phyloP scores from a whole-genome alignment of 2,797 vertebrate genomes.

The Myripristis murdjan region DNA sequence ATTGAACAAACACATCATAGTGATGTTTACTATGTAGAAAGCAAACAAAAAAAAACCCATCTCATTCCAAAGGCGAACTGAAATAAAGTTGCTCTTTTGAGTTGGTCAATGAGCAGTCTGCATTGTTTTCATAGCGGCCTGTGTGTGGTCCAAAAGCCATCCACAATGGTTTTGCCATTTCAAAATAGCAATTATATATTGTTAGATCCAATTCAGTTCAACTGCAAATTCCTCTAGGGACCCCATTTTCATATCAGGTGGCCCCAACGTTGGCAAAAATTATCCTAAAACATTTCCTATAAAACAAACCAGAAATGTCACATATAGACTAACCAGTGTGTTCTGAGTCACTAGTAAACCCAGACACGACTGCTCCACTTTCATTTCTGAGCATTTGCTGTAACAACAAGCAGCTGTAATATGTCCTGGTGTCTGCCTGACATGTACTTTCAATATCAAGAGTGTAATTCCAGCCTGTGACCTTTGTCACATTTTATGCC shows the following conservation, averaged over 20 bases:
- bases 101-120: not conserved
- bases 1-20: slow-evolving; percentile 30
- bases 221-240: not conserved
- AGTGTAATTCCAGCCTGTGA: slow-evolving; percentile 1
- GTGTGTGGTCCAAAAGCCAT: slow-evolving; percentile 9
- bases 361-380: not conserved
- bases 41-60: slow-evolving; percentile 18
- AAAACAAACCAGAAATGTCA: slow-evolving; percentile 8
- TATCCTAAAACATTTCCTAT: not conserved
- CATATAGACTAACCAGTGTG: not conserved
- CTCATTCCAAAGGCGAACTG: slow-evolving; percentile 2
- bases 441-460: slow-evolving; percentile 15
- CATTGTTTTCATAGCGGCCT: slow-evolving; percentile 30
- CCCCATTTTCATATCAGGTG: not conserved
- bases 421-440: not conserved
- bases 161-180: not conserved
- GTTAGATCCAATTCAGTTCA: not conserved
- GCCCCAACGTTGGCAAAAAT: not conserved
- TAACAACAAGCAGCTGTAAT: slow-evolving; percentile 14
- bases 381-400: not conserved
- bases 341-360: not conserved
- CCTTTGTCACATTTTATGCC: not conserved
- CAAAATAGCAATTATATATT: slow-evolving; percentile 21
- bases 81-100: slow-evolving; percentile 17
- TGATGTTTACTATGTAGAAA: slow-evolving; percentile 33